Evolutionary conservation across 2,888 invertebrate species (phyloP).

Genomic region (Deroplatys truncata): DNA sequence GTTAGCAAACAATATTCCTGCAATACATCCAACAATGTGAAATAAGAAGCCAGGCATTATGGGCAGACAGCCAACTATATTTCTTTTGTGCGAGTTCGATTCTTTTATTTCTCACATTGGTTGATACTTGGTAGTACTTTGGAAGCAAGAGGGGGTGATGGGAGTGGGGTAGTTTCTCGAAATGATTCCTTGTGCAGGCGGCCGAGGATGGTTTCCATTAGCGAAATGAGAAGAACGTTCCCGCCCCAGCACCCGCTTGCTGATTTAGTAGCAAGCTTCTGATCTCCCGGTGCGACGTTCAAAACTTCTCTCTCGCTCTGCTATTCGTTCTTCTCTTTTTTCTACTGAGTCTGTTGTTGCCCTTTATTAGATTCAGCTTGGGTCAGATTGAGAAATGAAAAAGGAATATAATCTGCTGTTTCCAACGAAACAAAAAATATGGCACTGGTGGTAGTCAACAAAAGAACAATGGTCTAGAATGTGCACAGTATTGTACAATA

Average conservation of each 20-base stretch:
- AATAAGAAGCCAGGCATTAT: neutral
- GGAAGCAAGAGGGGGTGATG: neutral
- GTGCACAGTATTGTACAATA: neutral
- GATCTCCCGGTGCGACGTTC: slow-evolving; percentile 15
- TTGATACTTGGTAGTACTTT: neutral
- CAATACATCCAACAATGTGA: neutral
- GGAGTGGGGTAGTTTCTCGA: neutral
- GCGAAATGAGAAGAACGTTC: slow-evolving; percentile 26
- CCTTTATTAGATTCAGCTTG: slow-evolving; percentile 29
- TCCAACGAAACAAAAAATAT: neutral
- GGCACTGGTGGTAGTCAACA: neutral
- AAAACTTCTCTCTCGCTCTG: neutral
- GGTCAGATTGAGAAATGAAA: slow-evolving; percentile 11
- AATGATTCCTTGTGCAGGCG: slow-evolving; percentile 9
- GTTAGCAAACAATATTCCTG: neutral
- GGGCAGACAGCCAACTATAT: neutral
- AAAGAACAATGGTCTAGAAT: neutral
- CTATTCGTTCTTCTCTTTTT: neutral
- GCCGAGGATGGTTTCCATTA: slow-evolving; percentile 26
- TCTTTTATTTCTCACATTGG: neutral
- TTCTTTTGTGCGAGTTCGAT: neutral
- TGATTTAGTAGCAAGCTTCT: slow-evolving; percentile 28
- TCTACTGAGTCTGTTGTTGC: slow-evolving; percentile 17
- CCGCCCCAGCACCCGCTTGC: neutral
- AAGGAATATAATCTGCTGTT: slow-evolving; percentile 6